Base-by-base conservation (phyloP, 2,797 vertebrate species). In the Loris lydekkerianus region DNA sequence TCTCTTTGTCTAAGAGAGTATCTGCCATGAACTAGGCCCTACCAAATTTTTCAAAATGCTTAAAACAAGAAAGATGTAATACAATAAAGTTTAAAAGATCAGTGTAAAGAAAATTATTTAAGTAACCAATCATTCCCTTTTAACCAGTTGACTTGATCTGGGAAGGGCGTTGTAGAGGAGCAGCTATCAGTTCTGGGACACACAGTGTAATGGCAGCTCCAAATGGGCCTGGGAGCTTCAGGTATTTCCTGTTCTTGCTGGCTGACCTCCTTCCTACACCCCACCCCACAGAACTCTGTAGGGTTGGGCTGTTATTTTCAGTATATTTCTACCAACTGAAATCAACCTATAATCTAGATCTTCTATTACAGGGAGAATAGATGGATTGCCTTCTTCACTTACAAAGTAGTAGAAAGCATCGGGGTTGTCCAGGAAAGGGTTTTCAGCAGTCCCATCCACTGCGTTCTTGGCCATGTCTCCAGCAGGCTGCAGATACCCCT, bases 401-500 rank as follows among this genome's bases (percentile, higher is more conserved):
- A 99, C 99, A 98, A 99, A 99, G 97, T 99, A 99, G 97, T 99
- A 99, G 89, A 99, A 98, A 73, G 99, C 99, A 56, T 99, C 98
- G 0, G 98, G 92, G 10, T 99, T 97, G 96, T 99, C 99, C 82
- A 99, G 97, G 89, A 99, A 99, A 53, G 98, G 95, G 3, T 97
- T 98, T 60, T 99, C 99, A 10, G 99, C 97, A 3, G 96, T 97
- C 0, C 98, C 97, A 43, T 99, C 99, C 0, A 97, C 98, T 11
- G 98, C 99, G 0, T 96, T 97, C 97, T 99, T 99, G 49, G 99
- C 99, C 1, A 98, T 70, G 2, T 99, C 99, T 5, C 99, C 99
- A 0, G 99, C 99, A 10, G 99, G 99, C 97, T 99, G 99, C 5
- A 99, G 98, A 95, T 99, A 99, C 9, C 99, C 99, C 96, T 99